Conservation (phyloP, 37 sponge, comb jelly and placozoan genomes). For the Halisarca cf. caerulea region DNA sequence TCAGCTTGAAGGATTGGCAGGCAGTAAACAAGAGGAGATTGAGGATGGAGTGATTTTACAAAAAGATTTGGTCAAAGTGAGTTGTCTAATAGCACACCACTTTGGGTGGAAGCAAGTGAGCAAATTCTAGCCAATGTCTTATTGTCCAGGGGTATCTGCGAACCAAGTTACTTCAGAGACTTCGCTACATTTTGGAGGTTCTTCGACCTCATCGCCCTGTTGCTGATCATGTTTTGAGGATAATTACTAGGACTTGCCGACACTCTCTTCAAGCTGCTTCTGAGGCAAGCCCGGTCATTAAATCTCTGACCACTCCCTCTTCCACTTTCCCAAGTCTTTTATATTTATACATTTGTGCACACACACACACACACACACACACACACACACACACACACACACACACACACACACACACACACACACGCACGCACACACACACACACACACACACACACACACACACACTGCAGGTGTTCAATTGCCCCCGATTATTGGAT, state of each 20-base stretch:
- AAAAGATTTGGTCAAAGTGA: conserved; percentile 61
- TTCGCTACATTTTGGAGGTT: conserved; percentile 81
- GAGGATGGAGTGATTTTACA: conserved; percentile 50
- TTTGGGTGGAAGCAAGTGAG: neutral
- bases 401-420: no score
- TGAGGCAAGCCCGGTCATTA: conserved; percentile 39
- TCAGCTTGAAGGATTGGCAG: neutral
- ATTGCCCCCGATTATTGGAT: conserved; percentile 67
- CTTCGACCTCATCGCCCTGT: conserved; percentile 23
- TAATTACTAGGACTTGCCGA: conserved; percentile 61
- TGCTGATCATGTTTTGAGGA: conserved; percentile 45
- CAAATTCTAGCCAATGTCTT: neutral
- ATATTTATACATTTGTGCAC: no score
- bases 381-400: no score
- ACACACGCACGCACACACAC: neutral
- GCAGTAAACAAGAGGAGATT: conserved; percentile 44
- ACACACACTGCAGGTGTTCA: conserved; percentile 43
- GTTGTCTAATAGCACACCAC: neutral
- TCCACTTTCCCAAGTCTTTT: neutral
- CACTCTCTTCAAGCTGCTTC: conserved; percentile 77
- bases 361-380: no score
- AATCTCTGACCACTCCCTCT: neutral
- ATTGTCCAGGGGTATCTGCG: conserved; percentile 65
- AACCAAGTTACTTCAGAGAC: conserved; percentile 63
- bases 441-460: neutral